Evolutionary conservation across 1,140 invertebrate species (phyloP).

Genomic region (Cotesia chilonis): DNA sequence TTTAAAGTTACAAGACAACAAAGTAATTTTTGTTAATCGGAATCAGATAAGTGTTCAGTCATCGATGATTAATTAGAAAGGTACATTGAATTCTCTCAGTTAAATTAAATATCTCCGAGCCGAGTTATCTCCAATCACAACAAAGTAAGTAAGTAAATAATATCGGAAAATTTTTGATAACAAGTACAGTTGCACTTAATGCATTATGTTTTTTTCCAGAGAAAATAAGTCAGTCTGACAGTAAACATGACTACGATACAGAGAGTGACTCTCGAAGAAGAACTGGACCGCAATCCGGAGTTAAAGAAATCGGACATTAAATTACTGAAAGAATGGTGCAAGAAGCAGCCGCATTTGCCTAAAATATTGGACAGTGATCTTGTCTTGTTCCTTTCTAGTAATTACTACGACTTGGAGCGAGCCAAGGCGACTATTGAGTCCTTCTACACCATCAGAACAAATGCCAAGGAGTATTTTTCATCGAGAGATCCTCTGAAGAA

Average conservation of each 20-base stretch:
- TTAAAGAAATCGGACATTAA: conserved; percentile 68
- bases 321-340: conserved; percentile 70
- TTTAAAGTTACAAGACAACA: too few species aligned
- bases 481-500: conserved; percentile 66
- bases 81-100: too few species aligned
- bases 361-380: conserved; percentile 68
- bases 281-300: conserved; percentile 68
- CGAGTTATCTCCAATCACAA: too few species aligned
- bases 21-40: too few species aligned
- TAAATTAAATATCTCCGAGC: too few species aligned
- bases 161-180: too few species aligned
- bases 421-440: conserved; percentile 73
- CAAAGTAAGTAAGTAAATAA: too few species aligned
- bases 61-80: too few species aligned
- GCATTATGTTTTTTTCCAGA: too few species aligned
- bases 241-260: conserved; percentile 8
- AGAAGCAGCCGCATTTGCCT: conserved; percentile 73
- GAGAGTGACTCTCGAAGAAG: conserved; percentile 60
- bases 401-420: conserved; percentile 70
- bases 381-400: conserved; percentile 72
- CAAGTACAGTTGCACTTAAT: too few species aligned
- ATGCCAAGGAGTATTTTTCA: conserved; percentile 70
- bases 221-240: neutral
- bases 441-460: conserved; percentile 71
- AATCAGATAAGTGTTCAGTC: too few species aligned